Conservation (phyloP, 1,140 invertebrate species). For the Idris sp. region DNA sequence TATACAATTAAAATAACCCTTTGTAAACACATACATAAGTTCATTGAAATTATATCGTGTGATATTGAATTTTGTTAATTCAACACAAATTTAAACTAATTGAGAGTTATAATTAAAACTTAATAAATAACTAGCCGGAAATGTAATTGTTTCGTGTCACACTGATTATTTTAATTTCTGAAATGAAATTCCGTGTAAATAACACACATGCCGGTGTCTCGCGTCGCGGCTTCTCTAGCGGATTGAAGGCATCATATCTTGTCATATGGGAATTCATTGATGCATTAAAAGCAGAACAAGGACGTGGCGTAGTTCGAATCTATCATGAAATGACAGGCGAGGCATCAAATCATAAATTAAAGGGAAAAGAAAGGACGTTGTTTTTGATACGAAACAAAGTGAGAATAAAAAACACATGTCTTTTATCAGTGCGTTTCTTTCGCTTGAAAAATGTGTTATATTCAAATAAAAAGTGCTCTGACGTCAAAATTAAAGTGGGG, state of each 20-base stretch:
- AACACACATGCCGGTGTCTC: conserved; percentile 14
- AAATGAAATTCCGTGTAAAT: conserved; percentile 29
- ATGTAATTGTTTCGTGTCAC: not conserved
- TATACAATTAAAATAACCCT: no score
- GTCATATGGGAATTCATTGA: conserved; percentile 57
- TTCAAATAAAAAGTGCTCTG: no score
- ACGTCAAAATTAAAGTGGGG: conserved; percentile 20
- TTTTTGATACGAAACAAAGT: no score
- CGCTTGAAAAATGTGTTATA: conserved; percentile 8
- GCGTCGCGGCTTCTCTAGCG: conserved; percentile 17
- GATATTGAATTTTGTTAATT: no score
- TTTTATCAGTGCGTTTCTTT: conserved; percentile 24
- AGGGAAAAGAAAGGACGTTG: conserved; percentile 7
- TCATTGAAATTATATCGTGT: no score
- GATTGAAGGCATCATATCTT: conserved; percentile 48
- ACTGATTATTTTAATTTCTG: conserved; percentile 31
- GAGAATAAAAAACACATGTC: no score
- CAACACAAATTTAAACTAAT: no score
- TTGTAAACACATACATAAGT: no score
- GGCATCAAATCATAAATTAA: conserved; percentile 52
- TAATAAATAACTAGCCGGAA: no score
- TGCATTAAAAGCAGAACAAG: conserved; percentile 60
- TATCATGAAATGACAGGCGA: conserved; percentile 47
- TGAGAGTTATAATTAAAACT: no score
- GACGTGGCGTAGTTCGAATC: conserved; percentile 42